Conservation (phyloP, 1,140 invertebrate genomes). For the Drosophila arizonae region DNA sequence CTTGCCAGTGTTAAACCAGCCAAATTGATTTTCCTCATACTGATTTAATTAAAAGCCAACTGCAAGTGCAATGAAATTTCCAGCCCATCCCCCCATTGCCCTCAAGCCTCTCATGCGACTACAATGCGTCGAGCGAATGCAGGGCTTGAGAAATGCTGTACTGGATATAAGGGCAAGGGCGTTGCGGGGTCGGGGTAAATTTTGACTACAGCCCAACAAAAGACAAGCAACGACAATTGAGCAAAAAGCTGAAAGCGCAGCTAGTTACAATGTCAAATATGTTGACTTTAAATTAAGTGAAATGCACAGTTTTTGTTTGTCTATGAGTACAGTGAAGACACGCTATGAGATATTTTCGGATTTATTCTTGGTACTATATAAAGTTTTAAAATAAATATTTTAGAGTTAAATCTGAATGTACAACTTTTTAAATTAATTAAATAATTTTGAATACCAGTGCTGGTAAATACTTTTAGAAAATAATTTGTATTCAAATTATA, state of each 20-base stretch:
- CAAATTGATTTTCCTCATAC: constrained; percentile 63
- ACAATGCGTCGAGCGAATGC: constrained; percentile 14
- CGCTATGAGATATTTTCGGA: no score
- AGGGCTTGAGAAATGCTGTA: neutral
- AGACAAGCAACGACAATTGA: neutral
- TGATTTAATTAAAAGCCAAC: constrained; percentile 70
- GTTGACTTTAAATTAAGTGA: constrained; percentile 9
- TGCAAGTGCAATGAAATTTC: constrained; percentile 50
- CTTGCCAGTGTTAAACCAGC: constrained; percentile 21
- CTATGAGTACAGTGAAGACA: constrained; percentile 1
- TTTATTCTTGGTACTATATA: no score
- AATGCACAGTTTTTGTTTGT: neutral
- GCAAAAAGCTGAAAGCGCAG: neutral
- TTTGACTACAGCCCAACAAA: neutral
- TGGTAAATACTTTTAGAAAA: no score
- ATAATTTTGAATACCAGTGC: no score
- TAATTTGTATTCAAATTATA: no score
- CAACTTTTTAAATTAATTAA: no score
- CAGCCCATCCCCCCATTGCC: neutral
- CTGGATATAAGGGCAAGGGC: neutral
- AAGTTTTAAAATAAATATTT: no score
- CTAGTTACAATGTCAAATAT: neutral
- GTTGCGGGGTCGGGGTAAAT: neutral
- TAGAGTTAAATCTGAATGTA: no score
- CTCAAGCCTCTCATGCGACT: neutral